Base-by-base conservation (phyloP, 2,113 vertebrate genomes). In the Eleginops maclovinus region DNA sequence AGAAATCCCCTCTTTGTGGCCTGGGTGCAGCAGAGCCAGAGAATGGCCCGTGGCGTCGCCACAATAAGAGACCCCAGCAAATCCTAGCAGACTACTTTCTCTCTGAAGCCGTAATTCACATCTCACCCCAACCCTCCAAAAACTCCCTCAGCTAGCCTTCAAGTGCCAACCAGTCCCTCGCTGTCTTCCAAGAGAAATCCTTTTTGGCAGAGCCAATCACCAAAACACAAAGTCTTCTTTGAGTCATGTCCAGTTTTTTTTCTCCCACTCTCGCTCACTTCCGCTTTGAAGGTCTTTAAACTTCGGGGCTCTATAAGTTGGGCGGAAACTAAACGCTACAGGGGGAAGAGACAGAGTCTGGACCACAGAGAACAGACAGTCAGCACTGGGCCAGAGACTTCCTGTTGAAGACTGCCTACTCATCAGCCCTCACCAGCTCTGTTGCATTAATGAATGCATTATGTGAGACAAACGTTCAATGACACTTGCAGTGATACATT, bases 221-320 rank as follows among this genome's bases (percentile, higher is more conserved):
- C 85, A 79, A 86, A 84, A 84, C 94, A 97, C 96, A 97, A 97
- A 96, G 94, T 94, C 93, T 88, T 92, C 95, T 96, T 93, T 94
- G 93, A 95, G 93, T 92, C 92, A 87, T 60, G 76, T 89, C 89
- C 90, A 88, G 79, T 54, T 85, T 58, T 64, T 73, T 16, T 4
- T 17, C 63, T 58, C 77, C 61, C 60, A 72, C 83, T 87, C 74
- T 94, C 86, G 66, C 92, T 87, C 90, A 95, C 95, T 98, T 98
- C 97, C 96, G 91, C 95, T 94, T 96, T 95, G 94, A 95, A 95
- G 95, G 94, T 93, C 94, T 91, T 93, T 85, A 87, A 93, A 96
- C 95, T 96, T 95, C 93, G 94, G 84, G 93, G 94, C 93, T 95
- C 95, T 96, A 95, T 95, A 87, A 95, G 95, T 82, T 92, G 94